A percentile compares a stretch with the other conserved stretches of the same genome.
Evolutionary conservation across 2,797 vertebrate genomes (phyloP).

Genomic region (Platalea minor): DNA sequence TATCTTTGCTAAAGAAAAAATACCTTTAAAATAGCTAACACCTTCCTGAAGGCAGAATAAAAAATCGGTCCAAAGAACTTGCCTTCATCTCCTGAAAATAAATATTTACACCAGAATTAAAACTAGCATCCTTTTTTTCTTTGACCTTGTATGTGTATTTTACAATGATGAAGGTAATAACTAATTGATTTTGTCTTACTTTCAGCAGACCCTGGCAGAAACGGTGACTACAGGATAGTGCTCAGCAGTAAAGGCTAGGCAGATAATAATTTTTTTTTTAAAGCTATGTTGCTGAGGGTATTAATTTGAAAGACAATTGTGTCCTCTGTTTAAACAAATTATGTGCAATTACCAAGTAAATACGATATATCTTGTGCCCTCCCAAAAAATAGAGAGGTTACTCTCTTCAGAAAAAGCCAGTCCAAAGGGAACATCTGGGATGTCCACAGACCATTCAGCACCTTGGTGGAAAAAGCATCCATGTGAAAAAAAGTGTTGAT

Average conservation of each 20-base stretch:
- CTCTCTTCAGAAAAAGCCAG: neutral
- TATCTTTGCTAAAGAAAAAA: neutral
- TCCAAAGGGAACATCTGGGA: neutral
- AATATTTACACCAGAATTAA: neutral
- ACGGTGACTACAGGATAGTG: neutral
- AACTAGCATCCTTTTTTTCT: neutral
- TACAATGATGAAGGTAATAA: neutral
- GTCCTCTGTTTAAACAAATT: neutral
- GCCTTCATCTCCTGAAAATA: neutral
- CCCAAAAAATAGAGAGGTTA: neutral
- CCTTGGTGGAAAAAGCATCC: neutral
- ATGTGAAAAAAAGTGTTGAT: neutral
- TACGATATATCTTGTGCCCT: neutral
- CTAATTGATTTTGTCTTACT: neutral
- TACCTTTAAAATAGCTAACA: neutral
- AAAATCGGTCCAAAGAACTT: neutral
- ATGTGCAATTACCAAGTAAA: neutral
- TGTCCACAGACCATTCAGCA: neutral
- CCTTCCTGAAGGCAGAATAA: neutral
- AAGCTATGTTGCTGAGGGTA: neutral
- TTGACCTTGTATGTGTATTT: neutral
- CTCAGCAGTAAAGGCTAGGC: neutral
- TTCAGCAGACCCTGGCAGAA: neutral
- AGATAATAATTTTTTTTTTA: neutral
- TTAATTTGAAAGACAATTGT: neutral